Conservation (phyloP, 2,888 invertebrate species). For the Laspeyria flexula region DNA sequence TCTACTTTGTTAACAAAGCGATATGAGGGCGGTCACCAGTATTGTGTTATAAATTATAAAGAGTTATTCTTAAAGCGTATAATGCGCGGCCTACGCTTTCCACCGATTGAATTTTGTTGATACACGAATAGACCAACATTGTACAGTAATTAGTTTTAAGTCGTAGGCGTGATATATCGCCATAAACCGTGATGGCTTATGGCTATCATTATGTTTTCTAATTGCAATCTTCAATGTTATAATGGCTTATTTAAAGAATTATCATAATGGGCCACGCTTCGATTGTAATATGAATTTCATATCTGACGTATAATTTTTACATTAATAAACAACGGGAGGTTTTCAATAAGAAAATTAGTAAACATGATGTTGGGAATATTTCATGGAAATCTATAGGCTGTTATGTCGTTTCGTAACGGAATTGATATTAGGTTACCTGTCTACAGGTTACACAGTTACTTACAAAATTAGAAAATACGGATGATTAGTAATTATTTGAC, state of each 20-base stretch:
- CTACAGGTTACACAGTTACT: background rate
- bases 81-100: slow-evolving; percentile 37
- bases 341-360: slow-evolving; percentile 33
- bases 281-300: slow-evolving; percentile 32
- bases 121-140: slow-evolving; percentile 47
- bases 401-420: background rate
- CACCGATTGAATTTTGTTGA: slow-evolving; percentile 32
- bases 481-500: no score
- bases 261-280: slow-evolving; percentile 39
- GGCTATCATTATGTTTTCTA: slow-evolving; percentile 46
- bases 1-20: background rate
- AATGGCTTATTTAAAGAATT: slow-evolving; percentile 45
- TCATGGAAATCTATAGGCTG: background rate
- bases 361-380: slow-evolving; percentile 9
- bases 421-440: background rate
- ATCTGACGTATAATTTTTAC: slow-evolving; percentile 38
- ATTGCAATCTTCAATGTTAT: slow-evolving; percentile 39
- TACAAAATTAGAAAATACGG: no score
- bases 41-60: slow-evolving; percentile 7
- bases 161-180: slow-evolving; percentile 56
- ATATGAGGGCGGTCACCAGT: background rate
- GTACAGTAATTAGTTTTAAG: slow-evolving; percentile 59
- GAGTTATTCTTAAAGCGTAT: slow-evolving; percentile 2
- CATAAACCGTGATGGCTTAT: slow-evolving; percentile 32
- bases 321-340: slow-evolving; percentile 30